Percentiles rank a stretch among this genome's conserved stretches.
Evolutionary conservation across 2,888 invertebrate species (phyloP).

Genomic region (Sminthurides aquaticus): DNA sequence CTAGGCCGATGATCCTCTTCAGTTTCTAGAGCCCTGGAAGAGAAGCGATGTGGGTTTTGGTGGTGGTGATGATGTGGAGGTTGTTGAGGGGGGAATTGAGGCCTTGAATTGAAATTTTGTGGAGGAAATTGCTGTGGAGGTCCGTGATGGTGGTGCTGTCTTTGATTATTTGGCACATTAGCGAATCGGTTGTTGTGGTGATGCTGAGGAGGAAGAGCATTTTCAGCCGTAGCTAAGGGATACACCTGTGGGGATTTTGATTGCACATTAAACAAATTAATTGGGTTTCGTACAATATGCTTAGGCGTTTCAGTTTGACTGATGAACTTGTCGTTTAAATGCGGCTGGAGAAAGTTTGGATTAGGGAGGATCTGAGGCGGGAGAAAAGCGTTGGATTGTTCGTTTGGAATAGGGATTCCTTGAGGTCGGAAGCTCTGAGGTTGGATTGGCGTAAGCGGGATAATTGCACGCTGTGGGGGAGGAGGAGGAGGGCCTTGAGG

Average conservation of each 20-base stretch:
- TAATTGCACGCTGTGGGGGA: not conserved
- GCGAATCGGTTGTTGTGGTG: conserved; percentile 13
- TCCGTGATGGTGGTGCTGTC: not conserved
- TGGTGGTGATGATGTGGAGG: not conserved
- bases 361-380: not conserved
- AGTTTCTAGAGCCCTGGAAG: not conserved
- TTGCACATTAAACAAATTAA: conserved; percentile 5
- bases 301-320: conserved; percentile 11
- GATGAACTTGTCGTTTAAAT: conserved; percentile 16
- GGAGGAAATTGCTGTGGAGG: not conserved
- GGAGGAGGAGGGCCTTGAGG: not conserved
- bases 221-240: conserved; percentile 19
- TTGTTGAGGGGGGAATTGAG: not conserved
- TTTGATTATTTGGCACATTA: conserved; percentile 7
- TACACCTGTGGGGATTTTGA: conserved; percentile 7
- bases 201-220: conserved; percentile 10
- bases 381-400: not conserved
- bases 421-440: conserved; percentile 6
- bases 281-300: conserved; percentile 15
- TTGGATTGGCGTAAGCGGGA: not conserved
- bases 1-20: not conserved
- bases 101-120: not conserved
- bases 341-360: conserved; percentile 7
- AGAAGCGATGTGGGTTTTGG: not conserved
- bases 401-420: not conserved